Evolutionary conservation across 2,113 vertebrate genomes (phyloP).

Genomic region (Paraplagusia blochii): DNA sequence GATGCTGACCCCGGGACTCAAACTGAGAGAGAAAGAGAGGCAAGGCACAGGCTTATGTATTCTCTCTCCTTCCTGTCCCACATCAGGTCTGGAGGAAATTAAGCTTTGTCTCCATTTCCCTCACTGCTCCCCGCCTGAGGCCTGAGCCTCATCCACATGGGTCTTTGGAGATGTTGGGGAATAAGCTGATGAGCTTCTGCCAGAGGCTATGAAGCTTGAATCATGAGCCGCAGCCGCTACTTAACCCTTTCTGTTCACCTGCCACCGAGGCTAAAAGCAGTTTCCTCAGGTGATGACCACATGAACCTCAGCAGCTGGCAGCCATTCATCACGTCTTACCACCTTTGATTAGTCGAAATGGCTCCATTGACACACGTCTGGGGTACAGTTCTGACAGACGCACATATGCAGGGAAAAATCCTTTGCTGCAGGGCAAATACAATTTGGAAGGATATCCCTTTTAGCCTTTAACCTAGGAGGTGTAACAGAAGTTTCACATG

Average conservation of each 20-base stretch:
- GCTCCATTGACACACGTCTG: slow-evolving; percentile 19
- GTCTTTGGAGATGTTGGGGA: slow-evolving; percentile 44
- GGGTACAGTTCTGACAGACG: slow-evolving; percentile 20
- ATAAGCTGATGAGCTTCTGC: slow-evolving; percentile 51
- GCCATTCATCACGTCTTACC: slow-evolving; percentile 61
- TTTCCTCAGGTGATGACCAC: slow-evolving; percentile 50
- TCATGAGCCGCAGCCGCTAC: slow-evolving; percentile 33
- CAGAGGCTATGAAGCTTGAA: slow-evolving; percentile 40
- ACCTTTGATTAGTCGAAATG: slow-evolving; percentile 56
- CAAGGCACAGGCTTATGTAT: slow-evolving; percentile 4
- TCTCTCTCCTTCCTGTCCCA: slow-evolving; percentile 10
- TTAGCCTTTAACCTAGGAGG: slow-evolving; percentile 49
- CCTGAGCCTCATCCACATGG: slow-evolving; percentile 29
- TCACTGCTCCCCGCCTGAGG: slow-evolving; percentile 22
- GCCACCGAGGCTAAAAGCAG: slow-evolving; percentile 25
- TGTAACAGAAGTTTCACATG: slow-evolving; percentile 48
- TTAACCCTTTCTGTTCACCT: slow-evolving; percentile 54
- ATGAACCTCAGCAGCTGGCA: slow-evolving; percentile 56
- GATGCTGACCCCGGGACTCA: slow-evolving; percentile 32
- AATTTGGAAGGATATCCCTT: slow-evolving; percentile 55
- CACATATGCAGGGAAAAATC: slow-evolving; percentile 31
- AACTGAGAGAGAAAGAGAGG: slow-evolving; percentile 15
- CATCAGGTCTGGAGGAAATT: slow-evolving; percentile 68
- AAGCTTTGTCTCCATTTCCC: slow-evolving; percentile 63
- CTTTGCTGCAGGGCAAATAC: slow-evolving; percentile 12